These are phyloP conservation scores for Burhinus bistriatus DNA, from an alignment of 2,113 vertebrate species.

Conservation along the genomic window DNA sequence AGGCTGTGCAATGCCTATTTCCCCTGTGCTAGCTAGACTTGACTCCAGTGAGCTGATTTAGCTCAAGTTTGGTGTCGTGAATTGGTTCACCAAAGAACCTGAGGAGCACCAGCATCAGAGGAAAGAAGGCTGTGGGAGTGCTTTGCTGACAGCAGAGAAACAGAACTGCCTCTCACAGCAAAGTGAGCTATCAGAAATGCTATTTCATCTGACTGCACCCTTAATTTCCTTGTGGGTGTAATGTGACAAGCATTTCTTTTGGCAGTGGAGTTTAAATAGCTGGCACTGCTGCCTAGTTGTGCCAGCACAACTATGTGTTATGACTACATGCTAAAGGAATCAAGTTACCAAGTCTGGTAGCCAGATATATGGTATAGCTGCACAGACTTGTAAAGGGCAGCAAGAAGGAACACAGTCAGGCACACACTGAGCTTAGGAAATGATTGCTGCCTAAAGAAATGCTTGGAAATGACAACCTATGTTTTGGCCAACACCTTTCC, in stretches of 20 bases:
- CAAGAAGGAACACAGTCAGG: not conserved
- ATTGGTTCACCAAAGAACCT: not conserved
- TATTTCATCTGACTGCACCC: not conserved
- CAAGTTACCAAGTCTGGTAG: not conserved
- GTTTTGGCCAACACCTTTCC: not conserved
- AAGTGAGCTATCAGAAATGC: not conserved
- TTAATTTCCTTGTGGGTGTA: not conserved
- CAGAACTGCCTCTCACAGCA: not conserved
- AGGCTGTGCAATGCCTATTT: not conserved
- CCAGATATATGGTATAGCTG: not conserved
- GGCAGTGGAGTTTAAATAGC: not conserved
- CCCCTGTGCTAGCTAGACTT: not conserved
- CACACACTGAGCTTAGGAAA: not conserved
- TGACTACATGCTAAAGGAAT: not conserved
- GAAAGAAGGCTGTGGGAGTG: not conserved
- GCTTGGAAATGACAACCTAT: not conserved
- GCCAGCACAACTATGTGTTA: not conserved
- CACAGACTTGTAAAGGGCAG: not conserved
- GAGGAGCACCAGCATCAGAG: not conserved
- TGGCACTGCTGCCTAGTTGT: not conserved
- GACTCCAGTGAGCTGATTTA: not conserved
- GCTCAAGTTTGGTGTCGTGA: not conserved
- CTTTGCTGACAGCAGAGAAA: not conserved
- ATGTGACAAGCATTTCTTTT: not conserved
- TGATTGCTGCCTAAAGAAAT: not conserved